Conservation (phyloP, 2,888 invertebrate genomes). For the Lycaena phlaeas region DNA sequence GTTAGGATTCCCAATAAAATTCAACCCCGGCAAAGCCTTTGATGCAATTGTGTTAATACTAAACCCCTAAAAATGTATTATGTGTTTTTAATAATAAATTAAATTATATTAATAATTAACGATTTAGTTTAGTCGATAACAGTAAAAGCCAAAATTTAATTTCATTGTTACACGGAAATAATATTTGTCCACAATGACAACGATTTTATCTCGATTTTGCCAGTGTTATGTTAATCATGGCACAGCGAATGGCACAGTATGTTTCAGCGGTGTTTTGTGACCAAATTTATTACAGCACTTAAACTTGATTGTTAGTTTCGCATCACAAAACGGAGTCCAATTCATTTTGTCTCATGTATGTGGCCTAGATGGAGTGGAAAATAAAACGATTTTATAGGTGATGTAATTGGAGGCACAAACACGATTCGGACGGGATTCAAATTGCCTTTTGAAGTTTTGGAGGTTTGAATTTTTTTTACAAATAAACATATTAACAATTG, state of each 20-base stretch:
- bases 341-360: conserved; percentile 20
- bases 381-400: conserved; percentile 6
- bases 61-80: no score
- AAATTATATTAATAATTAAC: not conserved
- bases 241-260: conserved; percentile 22
- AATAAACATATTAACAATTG: no score
- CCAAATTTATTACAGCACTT: conserved; percentile 26
- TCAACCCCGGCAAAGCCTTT: no score
- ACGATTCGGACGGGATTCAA: not conserved
- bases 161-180: conserved; percentile 13
- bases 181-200: conserved; percentile 17
- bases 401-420: conserved; percentile 2
- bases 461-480: no score
- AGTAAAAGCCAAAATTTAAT: conserved; percentile 4
- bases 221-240: conserved; percentile 25
- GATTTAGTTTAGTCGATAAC: not conserved
- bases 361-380: conserved; percentile 3
- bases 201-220: conserved; percentile 20
- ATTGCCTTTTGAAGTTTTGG: not conserved
- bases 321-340: conserved; percentile 22
- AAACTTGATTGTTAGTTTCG: conserved; percentile 26
- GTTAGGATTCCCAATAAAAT: no score
- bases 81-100: no score
- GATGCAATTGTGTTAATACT: no score
- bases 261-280: conserved; percentile 24